Evolutionary conservation across 2,888 invertebrate genomes (phyloP).

Genomic region (Acleris sparsana): DNA sequence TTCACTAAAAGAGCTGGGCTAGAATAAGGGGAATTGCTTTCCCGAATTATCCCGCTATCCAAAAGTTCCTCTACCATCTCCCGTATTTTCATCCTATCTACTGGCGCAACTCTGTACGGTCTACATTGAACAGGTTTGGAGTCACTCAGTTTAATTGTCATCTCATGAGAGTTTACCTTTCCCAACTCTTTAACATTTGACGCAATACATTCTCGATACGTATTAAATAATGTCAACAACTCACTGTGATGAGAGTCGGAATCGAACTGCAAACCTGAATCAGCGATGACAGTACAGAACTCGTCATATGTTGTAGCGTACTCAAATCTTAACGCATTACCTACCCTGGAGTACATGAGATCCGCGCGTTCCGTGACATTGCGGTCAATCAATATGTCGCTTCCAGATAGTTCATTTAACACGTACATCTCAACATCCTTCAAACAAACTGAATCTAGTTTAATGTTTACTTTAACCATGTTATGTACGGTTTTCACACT

Average conservation of each 20-base stretch:
- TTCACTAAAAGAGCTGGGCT: conserved; percentile 3
- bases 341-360: conserved; percentile 9
- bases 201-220: not conserved
- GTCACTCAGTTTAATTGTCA: conserved; percentile 3
- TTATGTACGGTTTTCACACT: not conserved
- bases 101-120: not conserved
- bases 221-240: not conserved
- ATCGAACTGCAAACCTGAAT: conserved; percentile 7
- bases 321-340: conserved; percentile 3
- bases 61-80: conserved; percentile 6
- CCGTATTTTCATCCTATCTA: conserved; percentile 3
- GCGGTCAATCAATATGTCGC: conserved; percentile 5
- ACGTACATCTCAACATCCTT: not conserved
- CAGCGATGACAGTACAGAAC: not conserved
- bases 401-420: not conserved
- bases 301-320: not conserved
- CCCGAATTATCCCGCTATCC: not conserved
- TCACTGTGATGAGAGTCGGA: conserved; percentile 7
- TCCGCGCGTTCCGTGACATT: conserved; percentile 4
- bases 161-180: conserved; percentile 7
- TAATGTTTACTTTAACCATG: conserved; percentile 1
- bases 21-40: conserved; percentile 10
- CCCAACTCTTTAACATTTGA: not conserved
- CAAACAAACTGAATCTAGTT: conserved; percentile 4
- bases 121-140: conserved; percentile 1